Percentiles rank a stretch among this genome's conserved stretches.
Conservation (phyloP, 2,113 vertebrate genomes). For the Chaetura pelagica region DNA sequence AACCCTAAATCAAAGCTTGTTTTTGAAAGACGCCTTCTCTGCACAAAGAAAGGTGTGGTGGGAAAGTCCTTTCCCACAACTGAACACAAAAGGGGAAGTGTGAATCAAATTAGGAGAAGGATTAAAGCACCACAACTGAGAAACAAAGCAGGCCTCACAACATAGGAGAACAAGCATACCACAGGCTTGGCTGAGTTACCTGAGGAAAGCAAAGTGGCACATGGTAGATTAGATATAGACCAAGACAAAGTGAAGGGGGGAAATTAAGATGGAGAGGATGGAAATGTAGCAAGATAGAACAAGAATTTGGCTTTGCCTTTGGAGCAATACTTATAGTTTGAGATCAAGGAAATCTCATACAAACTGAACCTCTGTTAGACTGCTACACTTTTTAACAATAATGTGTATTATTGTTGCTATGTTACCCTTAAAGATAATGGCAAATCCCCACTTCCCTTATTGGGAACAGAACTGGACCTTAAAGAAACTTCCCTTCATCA, state of each 20-base stretch:
- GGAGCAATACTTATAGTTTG: background rate
- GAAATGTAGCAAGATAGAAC: background rate
- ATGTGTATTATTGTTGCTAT: background rate
- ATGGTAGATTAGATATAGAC: background rate
- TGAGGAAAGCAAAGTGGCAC: background rate
- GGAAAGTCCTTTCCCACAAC: background rate
- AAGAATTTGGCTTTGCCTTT: background rate
- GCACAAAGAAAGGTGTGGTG: background rate
- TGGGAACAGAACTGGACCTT: background rate
- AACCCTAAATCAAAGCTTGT: background rate
- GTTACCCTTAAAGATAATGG: background rate
- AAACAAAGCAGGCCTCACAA: background rate
- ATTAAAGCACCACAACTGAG: background rate
- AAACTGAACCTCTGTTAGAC: background rate
- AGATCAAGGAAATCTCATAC: background rate
- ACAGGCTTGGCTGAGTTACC: background rate
- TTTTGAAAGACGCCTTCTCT: background rate
- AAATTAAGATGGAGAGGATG: background rate
- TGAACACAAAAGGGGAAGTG: background rate
- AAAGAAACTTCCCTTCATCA: background rate
- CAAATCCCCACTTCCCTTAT: background rate
- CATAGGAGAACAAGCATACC: accelerated
- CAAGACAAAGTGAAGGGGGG: background rate
- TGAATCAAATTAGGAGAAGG: background rate
- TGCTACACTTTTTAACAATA: background rate